phyloP scores from a whole-genome alignment of 2,888 invertebrate species.

The Ophion obscuratus region DNA sequence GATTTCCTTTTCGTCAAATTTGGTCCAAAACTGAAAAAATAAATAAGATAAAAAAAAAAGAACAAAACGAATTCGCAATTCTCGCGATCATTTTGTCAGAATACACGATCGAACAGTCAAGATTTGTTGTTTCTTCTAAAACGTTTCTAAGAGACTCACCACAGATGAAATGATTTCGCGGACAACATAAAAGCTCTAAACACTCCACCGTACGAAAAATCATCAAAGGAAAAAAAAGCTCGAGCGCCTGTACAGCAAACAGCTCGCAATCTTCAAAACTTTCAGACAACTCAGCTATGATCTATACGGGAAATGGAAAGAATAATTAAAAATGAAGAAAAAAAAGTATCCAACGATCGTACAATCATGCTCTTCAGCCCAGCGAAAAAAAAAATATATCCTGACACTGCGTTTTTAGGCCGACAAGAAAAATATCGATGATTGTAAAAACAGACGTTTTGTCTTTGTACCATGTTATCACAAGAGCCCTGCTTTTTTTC shows the following conservation, averaged over 20 bases:
- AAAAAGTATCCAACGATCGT: constrained; percentile 45
- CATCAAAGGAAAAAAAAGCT: not conserved
- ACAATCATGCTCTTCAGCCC: constrained; percentile 58
- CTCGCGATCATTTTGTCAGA: not conserved
- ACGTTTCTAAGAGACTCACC: not conserved
- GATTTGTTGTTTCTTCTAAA: not conserved
- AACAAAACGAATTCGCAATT: not conserved
- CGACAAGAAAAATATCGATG: constrained; percentile 48
- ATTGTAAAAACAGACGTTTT: constrained; percentile 35
- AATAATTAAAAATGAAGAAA: not conserved
- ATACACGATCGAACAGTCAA: not conserved
- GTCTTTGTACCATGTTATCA: constrained; percentile 52
- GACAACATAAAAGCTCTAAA: constrained; percentile 40
- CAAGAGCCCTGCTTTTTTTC: constrained; percentile 55
- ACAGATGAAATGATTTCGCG: constrained; percentile 38
- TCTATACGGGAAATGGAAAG: not conserved
- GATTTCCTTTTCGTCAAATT: not conserved
- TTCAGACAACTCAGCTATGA: not conserved
- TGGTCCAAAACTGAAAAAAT: not conserved
- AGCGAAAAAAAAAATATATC: constrained; percentile 30
- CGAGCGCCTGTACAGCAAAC: not conserved
- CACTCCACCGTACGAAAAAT: constrained; percentile 1
- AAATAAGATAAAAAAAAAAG: not conserved
- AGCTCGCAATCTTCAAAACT: not conserved
- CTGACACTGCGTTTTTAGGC: constrained; percentile 37